phyloP scores from a whole-genome alignment of 1,140 invertebrate genomes.

The Kradibia gibbosae region DNA sequence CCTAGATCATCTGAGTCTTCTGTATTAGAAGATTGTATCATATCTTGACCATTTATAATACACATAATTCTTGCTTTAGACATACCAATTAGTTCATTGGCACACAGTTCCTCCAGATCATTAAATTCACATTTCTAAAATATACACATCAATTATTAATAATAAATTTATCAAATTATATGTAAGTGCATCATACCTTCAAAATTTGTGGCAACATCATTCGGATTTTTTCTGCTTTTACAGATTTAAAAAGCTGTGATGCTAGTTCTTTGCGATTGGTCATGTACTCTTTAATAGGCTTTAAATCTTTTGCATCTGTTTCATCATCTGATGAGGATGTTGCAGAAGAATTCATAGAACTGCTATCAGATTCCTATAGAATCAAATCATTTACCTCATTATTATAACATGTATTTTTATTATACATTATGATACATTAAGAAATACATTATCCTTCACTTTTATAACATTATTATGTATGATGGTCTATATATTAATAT shows the following conservation, averaged over 20 bases:
- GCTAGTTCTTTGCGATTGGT: slow-evolving; percentile 64
- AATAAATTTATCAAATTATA: background rate
- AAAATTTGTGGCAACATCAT: slow-evolving; percentile 70
- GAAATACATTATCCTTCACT: no score
- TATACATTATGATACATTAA: no score
- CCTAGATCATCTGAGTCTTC: slow-evolving; percentile 67
- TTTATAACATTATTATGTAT: no score
- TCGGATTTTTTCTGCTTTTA: slow-evolving; percentile 68
- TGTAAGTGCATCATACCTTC: slow-evolving; percentile 57
- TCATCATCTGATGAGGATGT: slow-evolving; percentile 64
- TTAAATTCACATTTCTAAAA: slow-evolving; percentile 64
- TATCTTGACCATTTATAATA: slow-evolving; percentile 66
- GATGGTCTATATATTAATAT: no score
- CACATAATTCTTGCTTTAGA: slow-evolving; percentile 65
- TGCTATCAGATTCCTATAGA: slow-evolving; percentile 50
- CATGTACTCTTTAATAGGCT: slow-evolving; percentile 70
- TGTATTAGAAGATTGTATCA: slow-evolving; percentile 68
- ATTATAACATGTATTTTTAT: no score
- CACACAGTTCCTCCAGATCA: slow-evolving; percentile 68
- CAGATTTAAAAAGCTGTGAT: slow-evolving; percentile 69
- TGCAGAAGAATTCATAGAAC: slow-evolving; percentile 54
- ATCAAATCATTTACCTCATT: no score
- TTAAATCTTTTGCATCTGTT: slow-evolving; percentile 64
- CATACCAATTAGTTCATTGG: slow-evolving; percentile 70
- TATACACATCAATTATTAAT: slow-evolving; percentile 1